These are phyloP conservation scores for Orthosia incerta DNA, from an alignment of 2,888 invertebrate genomes.

Conservation along the genomic window DNA sequence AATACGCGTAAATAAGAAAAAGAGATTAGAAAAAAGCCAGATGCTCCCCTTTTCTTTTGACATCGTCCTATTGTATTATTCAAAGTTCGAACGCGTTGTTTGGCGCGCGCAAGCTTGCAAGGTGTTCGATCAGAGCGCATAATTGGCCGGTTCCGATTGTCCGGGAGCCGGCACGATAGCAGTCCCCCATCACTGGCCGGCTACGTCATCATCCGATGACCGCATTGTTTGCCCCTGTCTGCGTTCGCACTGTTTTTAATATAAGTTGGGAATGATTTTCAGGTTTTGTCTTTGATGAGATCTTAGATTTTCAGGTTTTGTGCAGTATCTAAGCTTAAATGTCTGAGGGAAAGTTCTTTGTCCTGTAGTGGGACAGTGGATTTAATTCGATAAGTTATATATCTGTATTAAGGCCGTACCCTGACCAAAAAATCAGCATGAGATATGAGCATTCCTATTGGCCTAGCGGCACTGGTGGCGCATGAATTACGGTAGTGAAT, in stretches of 20 bases:
- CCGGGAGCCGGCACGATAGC: slow-evolving; percentile 60
- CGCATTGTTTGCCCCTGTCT: slow-evolving; percentile 65
- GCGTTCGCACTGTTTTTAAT: slow-evolving; percentile 26
- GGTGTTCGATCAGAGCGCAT: slow-evolving; percentile 83
- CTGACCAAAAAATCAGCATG: too few species aligned
- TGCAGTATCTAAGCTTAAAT: background rate
- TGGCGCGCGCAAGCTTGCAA: slow-evolving; percentile 76
- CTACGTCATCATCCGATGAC: slow-evolving; percentile 60
- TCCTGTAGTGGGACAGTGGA: too few species aligned
- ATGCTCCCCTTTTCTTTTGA: background rate
- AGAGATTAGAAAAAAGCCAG: background rate
- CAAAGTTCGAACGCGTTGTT: slow-evolving; percentile 45
- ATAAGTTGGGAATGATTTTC: background rate
- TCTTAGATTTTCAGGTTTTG: background rate
- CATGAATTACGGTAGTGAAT: too few species aligned
- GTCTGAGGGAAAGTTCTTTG: too few species aligned
- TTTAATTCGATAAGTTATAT: too few species aligned
- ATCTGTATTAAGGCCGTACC: too few species aligned
- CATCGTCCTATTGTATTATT: slow-evolving; percentile 28
- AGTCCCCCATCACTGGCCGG: slow-evolving; percentile 56
- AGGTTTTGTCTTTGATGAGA: background rate
- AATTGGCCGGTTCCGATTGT: slow-evolving; percentile 87
- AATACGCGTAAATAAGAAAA: too few species aligned
- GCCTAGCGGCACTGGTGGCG: too few species aligned
- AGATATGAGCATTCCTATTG: too few species aligned